phyloP scores from a whole-genome alignment of 2,888 invertebrate genomes.

The Caenorhabditis japonica region DNA sequence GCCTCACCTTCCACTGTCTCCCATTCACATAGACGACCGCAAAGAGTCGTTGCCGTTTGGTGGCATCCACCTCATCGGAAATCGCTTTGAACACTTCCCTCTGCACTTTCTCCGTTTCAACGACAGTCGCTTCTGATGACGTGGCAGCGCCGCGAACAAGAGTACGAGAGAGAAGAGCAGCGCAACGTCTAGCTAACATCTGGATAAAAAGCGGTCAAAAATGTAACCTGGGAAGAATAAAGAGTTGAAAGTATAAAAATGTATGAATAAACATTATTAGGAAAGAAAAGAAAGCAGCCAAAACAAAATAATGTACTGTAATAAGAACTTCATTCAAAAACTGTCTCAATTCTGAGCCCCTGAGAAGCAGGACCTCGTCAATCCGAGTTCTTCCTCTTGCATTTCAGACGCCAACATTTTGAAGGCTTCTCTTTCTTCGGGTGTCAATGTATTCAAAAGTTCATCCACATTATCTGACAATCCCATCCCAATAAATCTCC shows the following conservation, averaged over 20 bases:
- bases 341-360: neutral
- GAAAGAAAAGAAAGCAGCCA: too few relatives aligned
- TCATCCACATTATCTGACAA: slow-evolving; percentile 60
- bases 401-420: slow-evolving; percentile 61
- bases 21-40: slow-evolving; percentile 79
- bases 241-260: too few relatives aligned
- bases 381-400: slow-evolving; percentile 35
- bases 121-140: slow-evolving; percentile 30
- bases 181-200: slow-evolving; percentile 13
- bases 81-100: slow-evolving; percentile 63
- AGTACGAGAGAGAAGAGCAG: slow-evolving; percentile 5
- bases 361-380: slow-evolving; percentile 33
- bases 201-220: neutral
- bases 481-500: slow-evolving; percentile 50
- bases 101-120: slow-evolving; percentile 41
- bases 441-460: slow-evolving; percentile 56
- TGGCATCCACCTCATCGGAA: slow-evolving; percentile 63
- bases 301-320: too few relatives aligned
- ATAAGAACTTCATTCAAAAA: too few relatives aligned
- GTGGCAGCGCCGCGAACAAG: slow-evolving; percentile 6
- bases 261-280: neutral
- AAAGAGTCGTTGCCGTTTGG: slow-evolving; percentile 78
- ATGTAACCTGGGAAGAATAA: neutral
- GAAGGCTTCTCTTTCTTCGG: slow-evolving; percentile 61
- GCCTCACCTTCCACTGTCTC: slow-evolving; percentile 79